These are phyloP conservation scores for Sarotherodon lohbergeri DNA, from an alignment of 2,113 vertebrate genomes.

Conservation along the genomic window DNA sequence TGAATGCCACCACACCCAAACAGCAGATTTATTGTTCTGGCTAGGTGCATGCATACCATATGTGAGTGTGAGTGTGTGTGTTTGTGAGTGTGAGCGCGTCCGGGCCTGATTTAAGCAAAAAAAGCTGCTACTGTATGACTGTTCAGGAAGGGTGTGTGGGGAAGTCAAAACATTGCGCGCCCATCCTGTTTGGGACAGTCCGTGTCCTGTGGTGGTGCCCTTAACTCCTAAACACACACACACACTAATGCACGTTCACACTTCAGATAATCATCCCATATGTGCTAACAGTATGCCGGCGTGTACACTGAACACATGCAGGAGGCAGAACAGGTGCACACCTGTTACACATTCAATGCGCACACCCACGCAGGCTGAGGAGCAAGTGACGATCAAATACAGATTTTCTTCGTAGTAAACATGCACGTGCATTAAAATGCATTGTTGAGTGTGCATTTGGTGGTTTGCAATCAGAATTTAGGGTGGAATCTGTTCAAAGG, in stretches of 20 bases:
- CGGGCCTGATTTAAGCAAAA: constrained; percentile 39
- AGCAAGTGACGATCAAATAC: constrained; percentile 22
- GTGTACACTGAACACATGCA: neutral
- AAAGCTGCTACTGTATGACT: constrained; percentile 60
- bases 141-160: constrained; percentile 78
- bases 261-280: constrained; percentile 45
- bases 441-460: neutral
- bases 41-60: neutral
- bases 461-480: neutral
- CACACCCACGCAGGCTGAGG: neutral
- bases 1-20: constrained; percentile 29
- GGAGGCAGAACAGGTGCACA: constrained; percentile 60
- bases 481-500: constrained; percentile 4
- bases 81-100: neutral
- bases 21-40: neutral
- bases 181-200: constrained; percentile 80
- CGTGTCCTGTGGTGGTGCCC: constrained; percentile 64
- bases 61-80: neutral
- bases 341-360: constrained; percentile 47
- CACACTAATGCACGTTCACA: constrained; percentile 9
- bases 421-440: neutral
- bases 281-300: constrained; percentile 36
- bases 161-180: constrained; percentile 74
- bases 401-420: neutral
- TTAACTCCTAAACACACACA: constrained; percentile 39